A percentile compares a stretch with the other conserved stretches of the same genome.
These are phyloP conservation scores for Thereva nobilitata DNA, from an alignment of 2,888 invertebrate genomes.

Conservation along the genomic window DNA sequence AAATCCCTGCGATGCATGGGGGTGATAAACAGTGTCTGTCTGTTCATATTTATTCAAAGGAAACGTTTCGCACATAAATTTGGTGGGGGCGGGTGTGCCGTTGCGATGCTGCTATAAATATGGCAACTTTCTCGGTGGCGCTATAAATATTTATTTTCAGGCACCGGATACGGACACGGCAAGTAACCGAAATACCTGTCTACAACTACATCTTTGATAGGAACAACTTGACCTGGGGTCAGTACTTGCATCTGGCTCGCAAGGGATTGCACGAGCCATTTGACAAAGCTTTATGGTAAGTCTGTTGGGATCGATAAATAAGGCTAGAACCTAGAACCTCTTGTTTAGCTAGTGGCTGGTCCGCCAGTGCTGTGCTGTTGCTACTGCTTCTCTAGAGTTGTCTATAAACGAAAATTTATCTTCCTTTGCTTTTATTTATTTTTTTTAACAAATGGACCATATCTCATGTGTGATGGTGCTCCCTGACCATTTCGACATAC, in stretches of 20 bases:
- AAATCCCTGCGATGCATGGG: background rate
- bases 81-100: too few relatives aligned
- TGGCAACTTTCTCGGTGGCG: too few relatives aligned
- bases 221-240: constrained; percentile 58
- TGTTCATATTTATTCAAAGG: too few relatives aligned
- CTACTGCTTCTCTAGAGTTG: constrained; percentile 4
- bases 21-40: too few relatives aligned
- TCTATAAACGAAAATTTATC: constrained; percentile 28
- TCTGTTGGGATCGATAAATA: constrained; percentile 36
- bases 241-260: constrained; percentile 57
- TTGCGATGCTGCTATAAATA: too few relatives aligned
- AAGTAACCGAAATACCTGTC: constrained; percentile 54
- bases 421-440: constrained; percentile 26
- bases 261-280: constrained; percentile 58
- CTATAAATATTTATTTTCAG: constrained; percentile 41
- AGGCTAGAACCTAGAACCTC: constrained; percentile 1
- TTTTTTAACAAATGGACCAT: constrained; percentile 24
- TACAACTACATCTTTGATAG: constrained; percentile 58
- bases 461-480: constrained; percentile 19
- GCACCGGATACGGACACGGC: constrained; percentile 46
- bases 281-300: constrained; percentile 58
- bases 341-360: constrained; percentile 7
- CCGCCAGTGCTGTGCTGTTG: constrained; percentile 3
- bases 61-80: too few relatives aligned
- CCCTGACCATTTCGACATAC: constrained; percentile 27